Conservation (phyloP, 2,888 invertebrate genomes). For the Seira musarum region DNA sequence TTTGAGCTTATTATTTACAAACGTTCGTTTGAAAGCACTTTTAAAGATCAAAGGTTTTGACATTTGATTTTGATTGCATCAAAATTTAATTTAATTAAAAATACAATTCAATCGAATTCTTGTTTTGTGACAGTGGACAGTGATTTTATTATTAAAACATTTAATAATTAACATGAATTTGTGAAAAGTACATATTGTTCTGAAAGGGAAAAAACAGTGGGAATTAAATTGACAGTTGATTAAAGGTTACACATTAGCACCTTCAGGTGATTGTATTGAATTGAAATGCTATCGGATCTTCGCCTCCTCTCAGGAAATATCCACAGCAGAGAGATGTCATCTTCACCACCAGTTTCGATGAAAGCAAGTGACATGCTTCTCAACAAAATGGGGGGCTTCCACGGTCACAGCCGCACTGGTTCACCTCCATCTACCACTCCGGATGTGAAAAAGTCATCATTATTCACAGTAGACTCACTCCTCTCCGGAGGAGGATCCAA, state of each 20-base stretch:
- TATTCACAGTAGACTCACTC: constrained; percentile 69
- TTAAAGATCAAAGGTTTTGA: too few species aligned
- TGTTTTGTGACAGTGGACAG: too few species aligned
- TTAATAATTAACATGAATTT: too few species aligned
- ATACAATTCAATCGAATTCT: too few species aligned
- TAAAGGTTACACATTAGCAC: too few species aligned
- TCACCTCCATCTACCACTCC: constrained; percentile 25
- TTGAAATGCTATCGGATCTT: constrained; percentile 67
- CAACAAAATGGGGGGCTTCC: constrained; percentile 31
- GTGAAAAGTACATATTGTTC: too few species aligned
- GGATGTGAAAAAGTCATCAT: constrained; percentile 63
- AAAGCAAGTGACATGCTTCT: constrained; percentile 31
- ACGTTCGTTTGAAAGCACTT: too few species aligned
- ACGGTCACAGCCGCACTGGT: not conserved
- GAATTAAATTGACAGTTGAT: too few species aligned
- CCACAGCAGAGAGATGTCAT: constrained; percentile 55
- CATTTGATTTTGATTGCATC: not conserved
- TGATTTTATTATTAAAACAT: too few species aligned
- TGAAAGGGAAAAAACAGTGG: too few species aligned
- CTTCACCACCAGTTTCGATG: constrained; percentile 32
- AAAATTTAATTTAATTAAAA: not conserved
- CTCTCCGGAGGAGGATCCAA: constrained; percentile 52
- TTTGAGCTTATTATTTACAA: not conserved
- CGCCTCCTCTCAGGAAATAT: constrained; percentile 60
- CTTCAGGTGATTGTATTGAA: too few species aligned